Evolutionary conservation across 2,888 invertebrate genomes (phyloP).

Genomic region (Tubulanus polymorphus): DNA sequence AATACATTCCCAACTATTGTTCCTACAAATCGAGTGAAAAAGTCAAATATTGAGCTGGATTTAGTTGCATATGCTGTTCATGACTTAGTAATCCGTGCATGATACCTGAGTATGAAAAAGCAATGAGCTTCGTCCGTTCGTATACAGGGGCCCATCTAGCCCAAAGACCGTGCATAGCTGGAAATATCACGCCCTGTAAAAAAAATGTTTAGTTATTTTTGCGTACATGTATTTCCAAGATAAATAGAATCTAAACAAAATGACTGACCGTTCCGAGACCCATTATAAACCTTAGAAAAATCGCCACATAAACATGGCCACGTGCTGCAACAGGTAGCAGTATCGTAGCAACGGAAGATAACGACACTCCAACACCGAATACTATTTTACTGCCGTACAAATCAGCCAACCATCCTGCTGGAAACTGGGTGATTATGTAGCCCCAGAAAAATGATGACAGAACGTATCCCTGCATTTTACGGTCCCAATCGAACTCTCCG

Average conservation of each 20-base stretch:
- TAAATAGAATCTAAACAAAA: too few species aligned
- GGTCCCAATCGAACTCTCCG: constrained; percentile 58
- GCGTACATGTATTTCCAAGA: neutral
- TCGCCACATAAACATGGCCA: constrained; percentile 9
- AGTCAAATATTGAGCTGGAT: too few species aligned
- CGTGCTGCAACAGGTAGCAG: constrained; percentile 16
- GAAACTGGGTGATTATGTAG: constrained; percentile 49
- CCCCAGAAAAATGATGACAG: constrained; percentile 59
- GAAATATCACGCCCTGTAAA: constrained; percentile 13
- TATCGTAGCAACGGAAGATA: constrained; percentile 14
- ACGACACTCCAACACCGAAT: constrained; percentile 31
- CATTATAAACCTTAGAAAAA: constrained; percentile 12
- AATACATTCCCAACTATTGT: constrained; percentile 87
- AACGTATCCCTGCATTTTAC: constrained; percentile 55
- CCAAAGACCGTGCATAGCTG: constrained; percentile 18
- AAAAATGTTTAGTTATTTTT: neutral
- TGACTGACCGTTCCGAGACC: constrained; percentile 14
- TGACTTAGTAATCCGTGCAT: too few species aligned
- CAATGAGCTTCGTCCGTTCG: constrained; percentile 15
- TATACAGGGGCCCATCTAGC: constrained; percentile 17
- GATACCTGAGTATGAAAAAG: constrained; percentile 24
- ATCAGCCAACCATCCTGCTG: constrained; percentile 31
- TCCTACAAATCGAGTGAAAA: constrained; percentile 62
- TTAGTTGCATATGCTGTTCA: too few species aligned
- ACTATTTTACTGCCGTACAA: constrained; percentile 33